phyloP scores from a whole-genome alignment of 2,113 vertebrate genomes.

The Chamaea fasciata region DNA sequence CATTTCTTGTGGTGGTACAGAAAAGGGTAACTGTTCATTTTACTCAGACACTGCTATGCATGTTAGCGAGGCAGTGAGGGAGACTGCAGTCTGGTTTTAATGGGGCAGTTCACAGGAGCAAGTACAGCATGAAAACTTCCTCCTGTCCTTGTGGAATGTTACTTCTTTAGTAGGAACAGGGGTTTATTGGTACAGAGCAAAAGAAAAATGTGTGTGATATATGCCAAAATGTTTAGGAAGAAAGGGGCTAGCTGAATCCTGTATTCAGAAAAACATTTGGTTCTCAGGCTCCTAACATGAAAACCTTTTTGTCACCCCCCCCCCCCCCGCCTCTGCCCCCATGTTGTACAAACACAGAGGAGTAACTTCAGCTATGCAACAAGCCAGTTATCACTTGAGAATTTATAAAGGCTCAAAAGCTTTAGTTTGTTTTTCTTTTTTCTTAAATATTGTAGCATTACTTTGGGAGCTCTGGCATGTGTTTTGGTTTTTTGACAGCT shows the following conservation, averaged over 20 bases:
- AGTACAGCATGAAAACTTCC: background rate
- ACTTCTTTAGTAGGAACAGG: background rate
- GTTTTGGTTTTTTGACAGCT: background rate
- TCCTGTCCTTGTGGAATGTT: background rate
- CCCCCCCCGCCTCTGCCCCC: fast-evolving
- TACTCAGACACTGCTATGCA: background rate
- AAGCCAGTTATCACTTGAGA: background rate
- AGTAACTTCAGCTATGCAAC: background rate
- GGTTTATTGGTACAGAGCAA: background rate
- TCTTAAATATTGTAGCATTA: background rate
- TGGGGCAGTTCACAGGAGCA: background rate
- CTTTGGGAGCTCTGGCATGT: background rate
- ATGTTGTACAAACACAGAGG: background rate
- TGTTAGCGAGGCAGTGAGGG: background rate
- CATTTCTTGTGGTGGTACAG: background rate
- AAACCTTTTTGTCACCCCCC: background rate
- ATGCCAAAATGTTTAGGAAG: background rate
- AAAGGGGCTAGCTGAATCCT: background rate
- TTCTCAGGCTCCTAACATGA: background rate
- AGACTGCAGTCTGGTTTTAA: background rate
- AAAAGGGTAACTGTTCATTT: background rate
- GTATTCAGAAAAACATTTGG: background rate
- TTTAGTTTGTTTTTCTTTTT: background rate
- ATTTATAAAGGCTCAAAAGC: background rate
- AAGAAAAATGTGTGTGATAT: background rate